Base-by-base conservation (phyloP, 2,113 vertebrate genomes). In the Camelus dromedarius region DNA sequence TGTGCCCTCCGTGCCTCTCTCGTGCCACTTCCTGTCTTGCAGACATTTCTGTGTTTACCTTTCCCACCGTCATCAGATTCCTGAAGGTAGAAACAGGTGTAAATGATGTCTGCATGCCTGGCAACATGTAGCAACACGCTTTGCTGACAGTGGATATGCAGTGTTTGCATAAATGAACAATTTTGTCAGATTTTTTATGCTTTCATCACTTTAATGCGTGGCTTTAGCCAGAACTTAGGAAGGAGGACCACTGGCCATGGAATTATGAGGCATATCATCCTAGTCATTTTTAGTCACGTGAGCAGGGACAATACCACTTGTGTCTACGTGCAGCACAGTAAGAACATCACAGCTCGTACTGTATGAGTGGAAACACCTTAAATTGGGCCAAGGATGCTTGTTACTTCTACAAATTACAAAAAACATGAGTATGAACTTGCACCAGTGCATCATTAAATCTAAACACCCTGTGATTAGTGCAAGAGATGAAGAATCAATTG, bases 361-460 rank as follows among this genome's bases (percentile, higher is more conserved):
- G 32, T 64, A 20, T 46, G 58, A 93, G 38, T 64, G 62, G 81
- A 70, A 93, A 76, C 64, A 30, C 58, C 32, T 66, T 12, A 58
- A 0, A 62, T 20, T 91, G 62, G 60, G 28, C 58, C 19, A 14
- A 1, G 4, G 76, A 54, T 38, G n/a, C 82, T 62, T 69, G 20
- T 48, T 42, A 82, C 13, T 88, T 94, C 52, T 66, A 91, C 26
- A 80, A 52, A 60, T 84, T 46, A 93, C 77, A 81, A 52, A 95
- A 95, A 92, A 92, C 10, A 75, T 9, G 24, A 46, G 7, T 56
- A 56, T 73, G 24, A 93, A 86, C 67, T n/a, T 92, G 35, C 56
- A 56, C 28, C 83, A 32, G 46, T 58, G 92, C 67, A 54, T 93
- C 52, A 50, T 85, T 87, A 75, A 69, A 42, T 81, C 32, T 83